Percentiles rank a stretch among this genome's conserved stretches.
Conservation (phyloP, 2,888 invertebrate species). For the Congeria kusceri region DNA sequence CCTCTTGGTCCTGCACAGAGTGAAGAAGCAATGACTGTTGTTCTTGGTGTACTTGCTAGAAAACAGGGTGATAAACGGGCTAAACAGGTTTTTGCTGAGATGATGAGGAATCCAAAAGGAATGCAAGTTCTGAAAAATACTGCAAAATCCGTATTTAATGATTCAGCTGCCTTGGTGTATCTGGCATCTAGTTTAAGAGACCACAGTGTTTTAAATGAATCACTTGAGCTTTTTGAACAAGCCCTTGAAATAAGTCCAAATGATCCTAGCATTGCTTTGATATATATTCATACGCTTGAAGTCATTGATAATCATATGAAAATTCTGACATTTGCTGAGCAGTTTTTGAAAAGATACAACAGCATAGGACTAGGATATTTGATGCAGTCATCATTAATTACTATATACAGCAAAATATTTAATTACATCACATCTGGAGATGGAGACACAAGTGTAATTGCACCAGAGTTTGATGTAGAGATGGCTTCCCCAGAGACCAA, state of each 20-base stretch:
- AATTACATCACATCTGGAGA: not conserved
- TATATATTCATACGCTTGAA: conserved; percentile 68
- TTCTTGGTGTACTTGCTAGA: conserved; percentile 57
- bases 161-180: conserved; percentile 60
- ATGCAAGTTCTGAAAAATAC: conserved; percentile 58
- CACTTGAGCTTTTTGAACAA: conserved; percentile 52
- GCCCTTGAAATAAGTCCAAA: conserved; percentile 46
- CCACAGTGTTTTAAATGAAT: conserved; percentile 60
- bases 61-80: conserved; percentile 53
- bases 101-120: conserved; percentile 54
- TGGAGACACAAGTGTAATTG: not conserved
- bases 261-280: conserved; percentile 56
- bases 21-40: conserved; percentile 63
- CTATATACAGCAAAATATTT: conserved; percentile 3
- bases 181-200: conserved; percentile 64
- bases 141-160: conserved; percentile 46
- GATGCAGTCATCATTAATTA: conserved; percentile 30
- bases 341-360: conserved; percentile 43
- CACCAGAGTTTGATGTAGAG: not conserved
- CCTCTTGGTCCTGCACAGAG: conserved; percentile 53
- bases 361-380: conserved; percentile 40
- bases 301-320: conserved; percentile 48
- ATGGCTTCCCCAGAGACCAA: not conserved
- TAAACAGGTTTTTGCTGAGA: conserved; percentile 61
- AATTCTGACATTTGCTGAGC: conserved; percentile 35